Conservation (phyloP, 2,113 vertebrate genomes). For the Bufo bufo region DNA sequence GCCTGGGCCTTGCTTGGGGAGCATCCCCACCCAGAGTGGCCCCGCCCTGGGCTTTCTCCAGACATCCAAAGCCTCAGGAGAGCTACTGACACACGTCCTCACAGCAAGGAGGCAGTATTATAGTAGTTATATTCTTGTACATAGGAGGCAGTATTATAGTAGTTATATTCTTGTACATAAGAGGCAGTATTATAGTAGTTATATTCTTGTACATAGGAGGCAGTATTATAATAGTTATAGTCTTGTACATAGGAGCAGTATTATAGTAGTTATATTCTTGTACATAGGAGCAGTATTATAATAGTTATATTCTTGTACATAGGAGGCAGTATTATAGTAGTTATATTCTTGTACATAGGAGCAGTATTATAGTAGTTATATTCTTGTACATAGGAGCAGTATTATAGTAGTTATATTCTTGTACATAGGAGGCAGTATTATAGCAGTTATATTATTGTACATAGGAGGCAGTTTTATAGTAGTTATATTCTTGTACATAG, state of each 20-base stretch:
- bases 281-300: neutral
- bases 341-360: neutral
- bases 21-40: too few species aligned
- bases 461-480: constrained; percentile 1
- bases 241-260: neutral
- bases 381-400: neutral
- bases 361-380: constrained; percentile 6
- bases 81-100: too few species aligned
- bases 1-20: too few species aligned
- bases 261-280: neutral
- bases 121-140: constrained; percentile 3
- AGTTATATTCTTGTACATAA: too few species aligned
- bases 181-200: neutral
- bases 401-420: constrained; percentile 9
- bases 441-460: neutral
- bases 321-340: constrained; percentile 1
- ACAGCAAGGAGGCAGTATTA: neutral
- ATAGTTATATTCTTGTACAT: neutral
- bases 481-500: neutral
- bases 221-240: neutral
- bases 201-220: neutral
- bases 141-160: neutral
- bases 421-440: neutral
- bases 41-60: too few species aligned
- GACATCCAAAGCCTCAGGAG: too few species aligned